Evolutionary conservation across 1,140 invertebrate genomes (phyloP).

Genomic region (Lutraria rhynchaena): DNA sequence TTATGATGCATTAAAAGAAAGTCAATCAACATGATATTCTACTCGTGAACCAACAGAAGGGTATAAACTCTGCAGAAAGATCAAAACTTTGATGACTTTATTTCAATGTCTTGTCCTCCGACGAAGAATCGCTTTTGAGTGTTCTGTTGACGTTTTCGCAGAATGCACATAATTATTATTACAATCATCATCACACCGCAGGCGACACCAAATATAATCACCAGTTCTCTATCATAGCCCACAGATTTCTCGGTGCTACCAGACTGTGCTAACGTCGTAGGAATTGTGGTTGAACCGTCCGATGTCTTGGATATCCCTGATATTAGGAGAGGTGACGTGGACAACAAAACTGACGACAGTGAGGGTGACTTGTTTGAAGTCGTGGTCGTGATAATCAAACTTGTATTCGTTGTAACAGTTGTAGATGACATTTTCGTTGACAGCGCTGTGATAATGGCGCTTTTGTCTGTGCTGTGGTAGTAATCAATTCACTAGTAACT

Average conservation of each 20-base stretch:
- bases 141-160: neutral
- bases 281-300: neutral
- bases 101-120: slow-evolving; percentile 47
- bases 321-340: neutral
- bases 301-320: neutral
- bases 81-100: slow-evolving; percentile 50
- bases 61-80: too few relatives aligned
- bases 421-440: neutral
- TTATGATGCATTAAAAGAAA: too few relatives aligned
- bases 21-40: too few relatives aligned
- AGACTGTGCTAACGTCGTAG: neutral
- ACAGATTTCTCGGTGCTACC: neutral
- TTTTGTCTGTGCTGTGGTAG: neutral
- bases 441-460: neutral
- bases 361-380: neutral
- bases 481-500: neutral
- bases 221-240: slow-evolving; percentile 38
- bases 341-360: neutral
- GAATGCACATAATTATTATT: slow-evolving; percentile 24
- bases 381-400: neutral
- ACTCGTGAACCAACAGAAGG: too few relatives aligned
- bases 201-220: slow-evolving; percentile 50
- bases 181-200: slow-evolving; percentile 36
- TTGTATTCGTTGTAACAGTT: slow-evolving; percentile 7
- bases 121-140: slow-evolving; percentile 34